A percentile compares a stretch with the other conserved stretches of the same genome.
phyloP scores from a whole-genome alignment of 1,140 invertebrate species.

The Propsilocerus akamusi region DNA sequence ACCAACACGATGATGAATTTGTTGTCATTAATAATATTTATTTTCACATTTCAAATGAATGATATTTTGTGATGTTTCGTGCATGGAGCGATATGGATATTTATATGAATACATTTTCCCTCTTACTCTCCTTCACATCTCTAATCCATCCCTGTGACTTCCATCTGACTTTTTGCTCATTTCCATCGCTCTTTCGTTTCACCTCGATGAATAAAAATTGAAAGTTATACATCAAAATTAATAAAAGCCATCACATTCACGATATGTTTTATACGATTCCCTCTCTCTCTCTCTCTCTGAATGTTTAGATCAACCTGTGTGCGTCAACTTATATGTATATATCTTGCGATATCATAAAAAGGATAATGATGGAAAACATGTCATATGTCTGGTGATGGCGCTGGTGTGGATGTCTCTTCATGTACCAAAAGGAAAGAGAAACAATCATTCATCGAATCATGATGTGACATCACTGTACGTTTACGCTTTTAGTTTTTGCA shows the following conservation, averaged over 20 bases:
- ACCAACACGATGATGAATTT: too few relatives aligned
- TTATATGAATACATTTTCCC: background rate
- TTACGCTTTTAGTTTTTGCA: too few relatives aligned
- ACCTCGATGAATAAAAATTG: conserved; percentile 4
- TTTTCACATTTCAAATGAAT: background rate
- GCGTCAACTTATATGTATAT: background rate
- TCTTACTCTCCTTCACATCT: background rate
- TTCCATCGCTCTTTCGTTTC: background rate
- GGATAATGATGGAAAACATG: background rate
- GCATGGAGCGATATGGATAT: too few relatives aligned
- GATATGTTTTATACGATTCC: too few relatives aligned
- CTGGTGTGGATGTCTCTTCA: background rate
- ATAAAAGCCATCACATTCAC: conserved; percentile 1
- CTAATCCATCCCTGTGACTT: conserved; percentile 1
- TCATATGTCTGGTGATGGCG: background rate
- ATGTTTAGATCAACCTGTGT: too few relatives aligned
- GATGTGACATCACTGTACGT: background rate
- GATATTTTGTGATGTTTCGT: too few relatives aligned
- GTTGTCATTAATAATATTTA: too few relatives aligned
- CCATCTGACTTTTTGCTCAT: background rate
- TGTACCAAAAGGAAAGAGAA: background rate
- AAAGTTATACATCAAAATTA: conserved; percentile 4
- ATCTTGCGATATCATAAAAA: background rate
- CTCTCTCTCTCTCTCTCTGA: too few relatives aligned
- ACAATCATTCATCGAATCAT: conserved; percentile 4